Evolutionary conservation across 2,888 invertebrate species (phyloP).

Genomic region (Lasioglossum vierecki): DNA sequence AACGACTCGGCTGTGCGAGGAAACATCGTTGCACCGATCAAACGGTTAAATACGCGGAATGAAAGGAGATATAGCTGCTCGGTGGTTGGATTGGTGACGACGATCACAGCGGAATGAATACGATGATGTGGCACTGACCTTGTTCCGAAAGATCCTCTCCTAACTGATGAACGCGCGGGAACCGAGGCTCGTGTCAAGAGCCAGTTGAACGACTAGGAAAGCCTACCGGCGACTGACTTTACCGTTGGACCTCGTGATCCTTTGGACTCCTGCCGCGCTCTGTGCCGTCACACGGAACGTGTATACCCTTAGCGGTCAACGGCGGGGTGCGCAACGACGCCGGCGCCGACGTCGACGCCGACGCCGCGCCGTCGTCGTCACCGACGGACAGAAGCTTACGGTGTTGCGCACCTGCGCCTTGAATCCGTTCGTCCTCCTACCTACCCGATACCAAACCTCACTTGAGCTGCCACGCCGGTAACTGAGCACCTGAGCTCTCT

Average conservation of each 20-base stretch:
- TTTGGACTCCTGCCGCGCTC: slow-evolving; percentile 75
- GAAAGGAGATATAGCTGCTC: not conserved
- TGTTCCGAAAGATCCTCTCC: slow-evolving; percentile 57
- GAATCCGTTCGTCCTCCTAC: slow-evolving; percentile 27
- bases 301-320: slow-evolving; percentile 70
- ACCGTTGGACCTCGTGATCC: slow-evolving; percentile 73
- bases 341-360: slow-evolving; percentile 81
- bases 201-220: slow-evolving; percentile 54
- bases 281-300: slow-evolving; percentile 64
- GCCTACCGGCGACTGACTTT: slow-evolving; percentile 63
- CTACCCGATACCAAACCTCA: slow-evolving; percentile 39
- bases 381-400: slow-evolving; percentile 81
- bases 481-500: slow-evolving; percentile 53
- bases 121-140: slow-evolving; percentile 66
- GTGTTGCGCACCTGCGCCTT: slow-evolving; percentile 80
- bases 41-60: not conserved
- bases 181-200: slow-evolving; percentile 72
- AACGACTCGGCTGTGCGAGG: not conserved
- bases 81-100: slow-evolving; percentile 28
- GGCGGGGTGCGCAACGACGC: slow-evolving; percentile 73
- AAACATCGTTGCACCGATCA: not conserved
- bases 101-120: slow-evolving; percentile 8
- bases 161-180: slow-evolving; percentile 69
- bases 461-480: slow-evolving; percentile 42
- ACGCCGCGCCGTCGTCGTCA: slow-evolving; percentile 81